Evolutionary conservation across 2,113 vertebrate genomes (phyloP).

Genomic region (Corythornis madagascariensis): DNA sequence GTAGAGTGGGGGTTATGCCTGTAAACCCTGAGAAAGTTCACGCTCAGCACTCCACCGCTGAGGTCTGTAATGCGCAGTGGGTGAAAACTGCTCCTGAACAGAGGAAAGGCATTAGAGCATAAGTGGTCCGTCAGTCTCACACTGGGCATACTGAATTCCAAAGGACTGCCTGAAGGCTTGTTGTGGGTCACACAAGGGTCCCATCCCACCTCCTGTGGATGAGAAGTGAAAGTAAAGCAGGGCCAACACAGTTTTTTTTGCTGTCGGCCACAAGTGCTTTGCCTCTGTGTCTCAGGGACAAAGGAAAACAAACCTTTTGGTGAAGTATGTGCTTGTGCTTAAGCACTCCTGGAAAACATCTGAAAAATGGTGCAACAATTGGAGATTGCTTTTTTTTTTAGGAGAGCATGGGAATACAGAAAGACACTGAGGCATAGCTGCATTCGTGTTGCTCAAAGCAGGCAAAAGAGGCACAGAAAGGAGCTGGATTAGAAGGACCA

Average conservation of each 20-base stretch:
- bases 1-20: not conserved
- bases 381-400: not conserved
- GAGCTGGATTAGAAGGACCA: not conserved
- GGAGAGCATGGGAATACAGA: not conserved
- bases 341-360: fast-evolving
- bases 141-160: not conserved
- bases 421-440: not conserved
- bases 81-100: not conserved
- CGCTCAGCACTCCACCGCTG: not conserved
- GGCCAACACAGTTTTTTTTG: not conserved
- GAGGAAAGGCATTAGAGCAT: not conserved
- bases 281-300: not conserved
- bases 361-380: not conserved
- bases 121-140: not conserved
- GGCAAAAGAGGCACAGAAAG: conserved; percentile 13
- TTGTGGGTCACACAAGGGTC: not conserved
- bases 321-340: not conserved
- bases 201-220: not conserved
- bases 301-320: not conserved
- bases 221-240: not conserved
- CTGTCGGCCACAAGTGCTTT: not conserved
- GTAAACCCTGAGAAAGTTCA: not conserved
- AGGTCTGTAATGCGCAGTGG: not conserved
- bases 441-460: not conserved
- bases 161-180: not conserved